Base-by-base conservation (phyloP, 2,888 invertebrate species). In the Agriopis leucophaearia region DNA sequence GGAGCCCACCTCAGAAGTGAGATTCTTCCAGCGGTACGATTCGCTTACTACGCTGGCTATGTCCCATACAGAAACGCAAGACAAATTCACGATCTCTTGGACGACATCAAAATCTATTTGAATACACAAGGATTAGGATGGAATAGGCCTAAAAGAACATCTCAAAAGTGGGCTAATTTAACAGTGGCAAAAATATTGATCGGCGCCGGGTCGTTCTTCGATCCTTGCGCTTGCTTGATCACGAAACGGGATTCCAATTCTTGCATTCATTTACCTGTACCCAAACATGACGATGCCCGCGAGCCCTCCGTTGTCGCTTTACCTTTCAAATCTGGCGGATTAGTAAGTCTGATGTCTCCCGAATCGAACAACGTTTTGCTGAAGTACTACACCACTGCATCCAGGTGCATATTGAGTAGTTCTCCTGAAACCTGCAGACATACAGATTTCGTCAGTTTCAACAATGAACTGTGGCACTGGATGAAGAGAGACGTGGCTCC, bases 391-490 rank as follows among this genome's bases (percentile, higher is more conserved):
- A 89, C 87, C 0, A 87, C 90, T 0, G 92, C 88, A 0, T 80
- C 90, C 2, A 84, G 88, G 55, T 94, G 94, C 61, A 88, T 94
- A 68, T 77, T 93, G 60, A 80, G 78, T 1, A 87, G 77, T 58
- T 92, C 94, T 1, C 91, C 94, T 1, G 64, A 75, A 47, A 78
- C 72, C 8, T 94, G 94, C 72, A 86, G 92, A 0, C 91, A 92
- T 72, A 66, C 82, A 0, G 93, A 93, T 74, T 92, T 92, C 57
- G 83, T 90, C 3, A 89, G 84, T 73, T 92, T 92, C 58, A 91
- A 93, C 70, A 90, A 88, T 62, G 91, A 90, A 35, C 72, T 94
- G 48, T 93, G 93, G 92, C 88, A 89, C 67, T 94, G 92, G 92
- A 88, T 94, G 90, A 91, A 92, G 72, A 84, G 85, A 15, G 88